phyloP scores from a whole-genome alignment of 2,113 vertebrate species.

The Carassius carassius region DNA sequence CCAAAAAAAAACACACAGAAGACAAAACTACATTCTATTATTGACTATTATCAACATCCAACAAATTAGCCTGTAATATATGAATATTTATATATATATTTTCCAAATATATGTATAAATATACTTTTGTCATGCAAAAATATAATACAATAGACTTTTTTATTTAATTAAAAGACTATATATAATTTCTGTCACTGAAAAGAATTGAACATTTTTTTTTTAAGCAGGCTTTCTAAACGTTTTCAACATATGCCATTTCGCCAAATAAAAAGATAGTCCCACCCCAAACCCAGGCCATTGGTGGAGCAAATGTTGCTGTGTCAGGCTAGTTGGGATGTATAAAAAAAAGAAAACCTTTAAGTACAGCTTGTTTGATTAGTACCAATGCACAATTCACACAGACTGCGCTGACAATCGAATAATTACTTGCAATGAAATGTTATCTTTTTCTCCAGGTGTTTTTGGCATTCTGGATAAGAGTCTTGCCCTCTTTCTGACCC shows the following conservation, averaged over 20 bases:
- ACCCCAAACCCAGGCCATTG: neutral
- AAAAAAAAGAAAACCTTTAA: neutral
- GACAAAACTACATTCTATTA: too few species aligned
- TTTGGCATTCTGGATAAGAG: conserved; percentile 2
- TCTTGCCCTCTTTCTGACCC: conserved; percentile 25
- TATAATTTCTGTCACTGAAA: neutral
- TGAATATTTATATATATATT: too few species aligned
- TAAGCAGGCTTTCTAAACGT: neutral
- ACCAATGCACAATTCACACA: neutral
- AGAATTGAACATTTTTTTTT: too few species aligned
- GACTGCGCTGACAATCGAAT: neutral
- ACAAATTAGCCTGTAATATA: too few species aligned
- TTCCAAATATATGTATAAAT: too few species aligned
- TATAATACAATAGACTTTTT: too few species aligned
- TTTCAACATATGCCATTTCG: neutral
- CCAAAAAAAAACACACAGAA: too few species aligned
- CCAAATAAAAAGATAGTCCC: neutral
- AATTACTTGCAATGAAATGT: conserved; percentile 9
- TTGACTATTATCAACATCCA: too few species aligned
- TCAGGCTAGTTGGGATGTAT: neutral
- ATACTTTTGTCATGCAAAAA: too few species aligned
- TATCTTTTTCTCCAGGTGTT: conserved; percentile 22
- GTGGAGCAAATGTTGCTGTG: neutral
- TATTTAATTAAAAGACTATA: too few species aligned
- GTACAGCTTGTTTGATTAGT: neutral